A percentile compares a stretch with the other conserved stretches of the same genome.
Evolutionary conservation across 1,140 invertebrate species (phyloP).

Genomic region (Papilio machaon): DNA sequence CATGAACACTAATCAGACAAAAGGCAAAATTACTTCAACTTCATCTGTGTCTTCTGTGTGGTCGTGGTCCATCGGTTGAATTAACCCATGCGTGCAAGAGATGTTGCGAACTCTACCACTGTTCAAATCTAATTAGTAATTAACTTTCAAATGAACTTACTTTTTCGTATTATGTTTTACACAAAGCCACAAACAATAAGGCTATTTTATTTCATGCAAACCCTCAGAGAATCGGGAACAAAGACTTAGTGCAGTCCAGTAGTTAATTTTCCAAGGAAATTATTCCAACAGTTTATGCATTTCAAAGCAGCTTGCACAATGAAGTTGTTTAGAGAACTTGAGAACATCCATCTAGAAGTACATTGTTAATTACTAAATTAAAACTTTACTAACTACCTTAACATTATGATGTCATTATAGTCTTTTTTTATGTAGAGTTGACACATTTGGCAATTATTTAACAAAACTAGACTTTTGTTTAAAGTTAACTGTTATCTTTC

Average conservation of each 20-base stretch:
- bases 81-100: too few relatives aligned
- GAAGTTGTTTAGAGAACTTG: neutral
- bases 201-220: neutral
- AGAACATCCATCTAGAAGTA: neutral
- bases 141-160: too few relatives aligned
- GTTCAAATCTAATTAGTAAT: too few relatives aligned
- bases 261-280: neutral
- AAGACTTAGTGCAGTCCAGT: neutral
- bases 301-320: neutral
- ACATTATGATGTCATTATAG: neutral
- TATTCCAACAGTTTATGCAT: conserved; percentile 19
- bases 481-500: neutral
- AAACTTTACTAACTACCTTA: neutral
- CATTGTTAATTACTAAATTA: neutral
- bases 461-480: too few relatives aligned
- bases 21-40: too few relatives aligned
- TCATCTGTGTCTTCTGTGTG: too few relatives aligned
- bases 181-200: neutral
- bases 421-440: too few relatives aligned
- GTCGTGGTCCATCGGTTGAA: too few relatives aligned
- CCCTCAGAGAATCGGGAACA: neutral
- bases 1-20: too few relatives aligned
- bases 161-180: too few relatives aligned
- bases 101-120: too few relatives aligned
- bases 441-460: neutral